Evolutionary conservation across 2,797 vertebrate genomes (phyloP), one percentile per base, ranked within the genome.

Genomic region (Darevskia mixta): DNA sequence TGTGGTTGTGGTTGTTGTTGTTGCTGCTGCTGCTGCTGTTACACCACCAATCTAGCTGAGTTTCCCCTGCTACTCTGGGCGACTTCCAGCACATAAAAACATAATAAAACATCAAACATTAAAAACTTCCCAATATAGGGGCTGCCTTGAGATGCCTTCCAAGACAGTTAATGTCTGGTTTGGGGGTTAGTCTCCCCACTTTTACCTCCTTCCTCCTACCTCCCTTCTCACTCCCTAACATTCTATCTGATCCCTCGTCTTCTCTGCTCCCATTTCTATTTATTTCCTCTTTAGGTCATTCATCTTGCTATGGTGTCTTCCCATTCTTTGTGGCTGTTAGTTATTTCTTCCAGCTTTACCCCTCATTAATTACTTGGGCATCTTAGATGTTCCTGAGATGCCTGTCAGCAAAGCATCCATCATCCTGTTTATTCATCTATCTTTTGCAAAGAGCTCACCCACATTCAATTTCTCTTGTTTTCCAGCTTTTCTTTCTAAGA

Each of bases 311-410:
- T 41, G 35, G 3, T 20, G 38, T n/a, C 67, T 79, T 79, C 55
- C 77, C 32, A 41, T 41, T 66, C 32, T 13, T 18, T 67, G n/a
- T 20, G 35, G 15, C 55, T 69, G 38, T 90, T 84, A 67, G 45
- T 75, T 80, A 67, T 87, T 38, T 75, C 32, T 75, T 87, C 29
- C 81, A 90, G 41, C 58, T 84, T 69, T 71, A 72, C 67, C 85
- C 67, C 55, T 49, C 67, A 84, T 90, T 84, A 83, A 79, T 87
- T 76, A 67, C 69, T 83, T 80, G 82, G 55, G 66, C 76, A 84
- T 11, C 2, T n/a, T 38, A 75, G 55, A 79, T 79, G 49, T 49
- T 80, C 43, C 76, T 55, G 27, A 66, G 55, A 66, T 83, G 32
- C 38, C 67, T 80, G 69, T 66, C 77, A 80, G 27, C 61, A 29